Evolutionary conservation across 2,797 vertebrate species (phyloP), one percentile per base, ranked within the genome.

Genomic region (Ibycter americanus): DNA sequence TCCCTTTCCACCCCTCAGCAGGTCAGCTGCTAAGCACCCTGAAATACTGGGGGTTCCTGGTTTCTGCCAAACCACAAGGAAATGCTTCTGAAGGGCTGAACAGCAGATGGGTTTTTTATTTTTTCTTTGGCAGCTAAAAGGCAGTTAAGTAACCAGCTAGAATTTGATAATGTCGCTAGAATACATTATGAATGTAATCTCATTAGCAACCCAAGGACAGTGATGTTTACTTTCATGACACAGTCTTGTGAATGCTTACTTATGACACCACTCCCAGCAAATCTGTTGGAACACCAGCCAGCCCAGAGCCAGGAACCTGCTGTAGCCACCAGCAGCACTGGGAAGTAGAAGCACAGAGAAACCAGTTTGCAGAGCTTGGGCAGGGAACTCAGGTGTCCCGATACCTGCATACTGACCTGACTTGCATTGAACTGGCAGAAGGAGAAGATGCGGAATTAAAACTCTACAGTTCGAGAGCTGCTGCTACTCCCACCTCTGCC

Each of bases 121-220:
- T 36, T 52, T 58, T 34, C 74, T 88, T 65, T 88, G 95, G 83
- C 90, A 91, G 90, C 36, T 66, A 32, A 86, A 89, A 86, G 85
- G 76, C 11, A 0, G 61, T 86, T 83, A 83, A 93, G 46, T 54
- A 83, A 93, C n/a, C 8, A 66, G 58, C 21, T 36, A 58, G 68
- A 80, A 67, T 66, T 63, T 67, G 34, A 85, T 67, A 85, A 52
- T 40, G 65, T 34, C 76, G 71, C 49, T 49, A 10, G 56, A 81
- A 83, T 46, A 74, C 14, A 47, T n/a, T 17, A 27, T 59, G 44
- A 83, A 27, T 51, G 29, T 10, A 71, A 73, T 44, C 63, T 40
- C 6, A 0, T 44, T 19, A 47, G 61, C 63, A 87, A 32, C 27
- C 47, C 79, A 40, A 85, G 76, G 72, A 51, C 22, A 62, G 36